These are phyloP conservation scores for Camponotus pennsylvanicus DNA, from an alignment of 1,140 invertebrate species.

Conservation along the genomic window DNA sequence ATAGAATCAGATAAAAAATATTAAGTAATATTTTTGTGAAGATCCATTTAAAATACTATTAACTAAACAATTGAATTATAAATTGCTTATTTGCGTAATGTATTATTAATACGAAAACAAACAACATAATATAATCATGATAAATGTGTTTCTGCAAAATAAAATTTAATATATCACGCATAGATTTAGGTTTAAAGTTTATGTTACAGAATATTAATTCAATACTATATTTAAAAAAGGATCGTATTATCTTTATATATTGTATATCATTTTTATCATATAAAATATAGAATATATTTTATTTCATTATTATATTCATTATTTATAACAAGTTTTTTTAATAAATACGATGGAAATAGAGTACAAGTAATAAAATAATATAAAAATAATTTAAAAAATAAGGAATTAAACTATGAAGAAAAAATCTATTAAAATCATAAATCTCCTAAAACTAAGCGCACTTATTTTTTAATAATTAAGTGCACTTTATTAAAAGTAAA, in stretches of 20 bases:
- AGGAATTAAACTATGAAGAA: background rate
- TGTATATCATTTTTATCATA: constrained; percentile 11
- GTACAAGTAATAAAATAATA: background rate
- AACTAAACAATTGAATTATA: background rate
- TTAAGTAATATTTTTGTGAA: background rate
- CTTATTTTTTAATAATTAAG: too few relatives aligned
- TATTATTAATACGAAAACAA: constrained; percentile 10
- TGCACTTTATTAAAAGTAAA: too few relatives aligned
- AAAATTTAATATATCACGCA: constrained; percentile 8
- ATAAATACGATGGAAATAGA: background rate
- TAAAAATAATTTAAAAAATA: background rate
- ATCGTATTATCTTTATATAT: background rate
- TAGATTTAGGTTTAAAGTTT: constrained; percentile 20
- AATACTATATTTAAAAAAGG: background rate
- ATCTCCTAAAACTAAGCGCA: too few relatives aligned
- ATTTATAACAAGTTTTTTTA: background rate
- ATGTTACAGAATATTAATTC: constrained; percentile 27
- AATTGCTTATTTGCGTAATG: background rate
- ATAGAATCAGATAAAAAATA: constrained; percentile 4
- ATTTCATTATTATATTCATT: background rate
- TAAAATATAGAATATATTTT: constrained; percentile 4
- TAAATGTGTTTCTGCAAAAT: background rate
- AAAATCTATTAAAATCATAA: too few relatives aligned
- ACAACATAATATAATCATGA: background rate
- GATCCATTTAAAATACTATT: background rate